These are phyloP conservation scores for Ophthalmotilapia sp. DNA, from an alignment of 2,113 vertebrate species.

Conservation along the genomic window DNA sequence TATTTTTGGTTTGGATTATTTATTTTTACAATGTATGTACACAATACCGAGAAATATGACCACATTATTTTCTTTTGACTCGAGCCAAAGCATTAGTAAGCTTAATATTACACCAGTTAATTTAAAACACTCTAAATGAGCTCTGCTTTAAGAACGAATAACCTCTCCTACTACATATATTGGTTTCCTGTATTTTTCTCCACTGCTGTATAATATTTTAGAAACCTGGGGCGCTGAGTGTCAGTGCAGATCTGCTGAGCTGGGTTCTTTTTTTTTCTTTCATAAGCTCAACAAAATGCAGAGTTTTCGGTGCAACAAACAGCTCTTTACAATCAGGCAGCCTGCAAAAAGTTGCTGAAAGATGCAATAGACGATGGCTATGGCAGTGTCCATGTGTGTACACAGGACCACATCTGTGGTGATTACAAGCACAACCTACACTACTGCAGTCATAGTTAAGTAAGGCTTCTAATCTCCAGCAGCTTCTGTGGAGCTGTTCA, in stretches of 20 bases:
- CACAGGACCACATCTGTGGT: background rate
- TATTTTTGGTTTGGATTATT: background rate
- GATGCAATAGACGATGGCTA: background rate
- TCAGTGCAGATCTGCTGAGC: background rate
- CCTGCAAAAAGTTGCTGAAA: background rate
- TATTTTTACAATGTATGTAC: background rate
- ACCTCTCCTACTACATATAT: background rate
- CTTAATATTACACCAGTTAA: background rate
- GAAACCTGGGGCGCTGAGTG: background rate
- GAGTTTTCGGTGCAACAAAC: background rate
- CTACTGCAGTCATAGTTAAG: background rate
- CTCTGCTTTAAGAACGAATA: background rate
- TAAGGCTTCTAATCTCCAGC: background rate
- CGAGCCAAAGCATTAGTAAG: background rate
- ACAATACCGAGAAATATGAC: background rate
- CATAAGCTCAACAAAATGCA: background rate
- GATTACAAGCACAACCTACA: background rate
- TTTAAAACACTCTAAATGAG: background rate
- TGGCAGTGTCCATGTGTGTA: background rate
- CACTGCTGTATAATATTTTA: background rate
- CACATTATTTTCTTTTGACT: background rate
- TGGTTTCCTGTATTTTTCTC: background rate
- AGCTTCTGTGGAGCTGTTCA: background rate
- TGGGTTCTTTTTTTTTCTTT: background rate
- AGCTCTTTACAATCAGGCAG: background rate